Evolutionary conservation across 2,888 invertebrate genomes (phyloP).

Genomic region (Meteorus colon): DNA sequence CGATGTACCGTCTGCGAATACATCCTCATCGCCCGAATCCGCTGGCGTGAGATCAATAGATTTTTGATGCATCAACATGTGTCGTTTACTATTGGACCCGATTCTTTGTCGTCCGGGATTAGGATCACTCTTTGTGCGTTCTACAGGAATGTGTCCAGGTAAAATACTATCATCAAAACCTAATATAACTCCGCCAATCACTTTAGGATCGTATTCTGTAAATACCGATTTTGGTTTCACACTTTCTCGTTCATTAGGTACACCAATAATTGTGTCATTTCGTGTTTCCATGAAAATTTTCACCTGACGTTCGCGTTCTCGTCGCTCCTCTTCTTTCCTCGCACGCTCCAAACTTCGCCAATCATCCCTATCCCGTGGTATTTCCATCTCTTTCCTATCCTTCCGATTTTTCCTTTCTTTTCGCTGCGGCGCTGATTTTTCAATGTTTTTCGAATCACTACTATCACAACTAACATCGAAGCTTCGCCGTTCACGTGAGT

Average conservation of each 20-base stretch:
- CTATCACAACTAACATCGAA: conserved; percentile 9
- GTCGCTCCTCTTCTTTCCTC: conserved; percentile 65
- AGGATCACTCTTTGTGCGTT: conserved; percentile 90
- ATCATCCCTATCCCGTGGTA: conserved; percentile 68
- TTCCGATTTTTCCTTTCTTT: conserved; percentile 57
- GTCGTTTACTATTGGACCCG: conserved; percentile 83
- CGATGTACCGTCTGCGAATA: conserved; percentile 77
- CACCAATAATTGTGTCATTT: conserved; percentile 61
- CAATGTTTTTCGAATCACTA: conserved; percentile 27
- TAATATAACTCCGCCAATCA: conserved; percentile 69
- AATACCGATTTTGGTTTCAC: conserved; percentile 73
- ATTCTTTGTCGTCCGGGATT: conserved; percentile 84
- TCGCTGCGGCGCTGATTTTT: conserved; percentile 32
- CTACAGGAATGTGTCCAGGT: conserved; percentile 79
- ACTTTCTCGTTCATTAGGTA: conserved; percentile 63
- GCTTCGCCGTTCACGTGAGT: conserved; percentile 50
- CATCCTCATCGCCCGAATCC: conserved; percentile 89
- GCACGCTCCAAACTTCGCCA: conserved; percentile 70
- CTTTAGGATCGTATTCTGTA: conserved; percentile 82
- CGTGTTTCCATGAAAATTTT: conserved; percentile 63
- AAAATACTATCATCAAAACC: conserved; percentile 65
- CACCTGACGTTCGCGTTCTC: conserved; percentile 63
- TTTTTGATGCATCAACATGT: conserved; percentile 89
- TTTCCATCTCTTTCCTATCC: conserved; percentile 57
- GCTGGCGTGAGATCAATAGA: conserved; percentile 89